phyloP scores from a whole-genome alignment of 2,113 vertebrate species.

The Hiodon alosoides region DNA sequence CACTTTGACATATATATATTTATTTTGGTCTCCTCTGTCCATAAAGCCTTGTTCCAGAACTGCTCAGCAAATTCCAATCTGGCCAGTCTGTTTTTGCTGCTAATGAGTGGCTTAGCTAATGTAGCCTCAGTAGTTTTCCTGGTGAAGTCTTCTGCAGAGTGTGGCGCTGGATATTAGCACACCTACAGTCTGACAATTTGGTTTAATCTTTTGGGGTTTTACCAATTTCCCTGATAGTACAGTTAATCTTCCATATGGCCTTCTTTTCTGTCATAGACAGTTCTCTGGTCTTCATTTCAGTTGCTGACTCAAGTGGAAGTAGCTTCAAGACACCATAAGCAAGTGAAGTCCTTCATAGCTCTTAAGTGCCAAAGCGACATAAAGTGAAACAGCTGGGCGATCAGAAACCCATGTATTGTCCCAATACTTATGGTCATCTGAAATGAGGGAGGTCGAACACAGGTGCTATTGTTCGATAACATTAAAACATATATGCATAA shows the following conservation, averaged over 20 bases:
- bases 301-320: not conserved
- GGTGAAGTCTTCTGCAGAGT: not conserved
- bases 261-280: not conserved
- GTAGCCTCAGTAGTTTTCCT: not conserved
- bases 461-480: not conserved
- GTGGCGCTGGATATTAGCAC: not conserved
- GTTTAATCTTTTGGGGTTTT: not conserved
- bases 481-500: not conserved
- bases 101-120: not conserved
- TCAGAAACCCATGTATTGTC: not conserved
- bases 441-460: slow-evolving; percentile 9
- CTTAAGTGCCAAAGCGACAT: not conserved
- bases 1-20: not conserved
- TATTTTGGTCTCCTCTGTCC: slow-evolving; percentile 6
- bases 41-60: not conserved
- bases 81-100: not conserved
- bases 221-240: not conserved
- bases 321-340: not conserved
- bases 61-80: not conserved
- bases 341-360: not conserved
- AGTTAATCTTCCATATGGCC: not conserved
- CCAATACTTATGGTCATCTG: not conserved
- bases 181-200: not conserved
- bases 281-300: not conserved
- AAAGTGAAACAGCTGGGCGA: not conserved